Conservation (phyloP, 2,113 vertebrate species). For the Pica pica region DNA sequence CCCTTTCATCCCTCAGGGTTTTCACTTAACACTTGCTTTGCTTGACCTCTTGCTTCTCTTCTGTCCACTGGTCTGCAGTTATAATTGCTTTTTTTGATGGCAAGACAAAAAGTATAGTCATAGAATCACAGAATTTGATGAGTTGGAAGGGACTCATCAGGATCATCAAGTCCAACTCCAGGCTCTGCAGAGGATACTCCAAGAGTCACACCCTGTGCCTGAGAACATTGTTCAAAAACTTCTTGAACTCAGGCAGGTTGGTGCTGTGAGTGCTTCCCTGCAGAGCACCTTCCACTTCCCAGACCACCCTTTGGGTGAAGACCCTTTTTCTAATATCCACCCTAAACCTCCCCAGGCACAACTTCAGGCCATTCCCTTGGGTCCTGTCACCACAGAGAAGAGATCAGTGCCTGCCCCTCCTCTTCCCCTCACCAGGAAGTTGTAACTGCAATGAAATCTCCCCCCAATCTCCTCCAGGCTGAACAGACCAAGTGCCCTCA, state of each 20-base stretch:
- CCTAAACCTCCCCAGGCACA: rapidly evolving
- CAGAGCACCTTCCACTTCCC: rapidly evolving
- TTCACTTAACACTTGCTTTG: background rate
- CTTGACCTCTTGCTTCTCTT: background rate
- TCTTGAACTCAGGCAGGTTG: background rate
- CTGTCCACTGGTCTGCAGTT: background rate
- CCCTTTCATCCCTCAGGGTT: background rate
- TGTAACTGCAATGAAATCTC: rapidly evolving
- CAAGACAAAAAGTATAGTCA: background rate
- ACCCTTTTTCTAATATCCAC: rapidly evolving
- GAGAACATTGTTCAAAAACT: rapidly evolving
- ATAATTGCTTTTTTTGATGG: background rate
- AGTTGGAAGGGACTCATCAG: background rate
- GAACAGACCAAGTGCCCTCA: background rate
- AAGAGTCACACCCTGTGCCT: background rate
- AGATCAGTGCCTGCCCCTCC: background rate
- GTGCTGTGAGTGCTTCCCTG: background rate
- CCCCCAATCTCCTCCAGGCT: background rate
- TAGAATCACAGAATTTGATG: background rate
- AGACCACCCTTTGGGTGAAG: rapidly evolving
- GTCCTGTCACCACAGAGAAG: background rate
- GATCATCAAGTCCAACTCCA: background rate
- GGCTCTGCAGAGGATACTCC: background rate
- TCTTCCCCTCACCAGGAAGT: rapidly evolving
- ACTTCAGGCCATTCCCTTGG: background rate